Base-by-base conservation (phyloP, 2,888 invertebrate genomes). In the Pterostichus niger region DNA sequence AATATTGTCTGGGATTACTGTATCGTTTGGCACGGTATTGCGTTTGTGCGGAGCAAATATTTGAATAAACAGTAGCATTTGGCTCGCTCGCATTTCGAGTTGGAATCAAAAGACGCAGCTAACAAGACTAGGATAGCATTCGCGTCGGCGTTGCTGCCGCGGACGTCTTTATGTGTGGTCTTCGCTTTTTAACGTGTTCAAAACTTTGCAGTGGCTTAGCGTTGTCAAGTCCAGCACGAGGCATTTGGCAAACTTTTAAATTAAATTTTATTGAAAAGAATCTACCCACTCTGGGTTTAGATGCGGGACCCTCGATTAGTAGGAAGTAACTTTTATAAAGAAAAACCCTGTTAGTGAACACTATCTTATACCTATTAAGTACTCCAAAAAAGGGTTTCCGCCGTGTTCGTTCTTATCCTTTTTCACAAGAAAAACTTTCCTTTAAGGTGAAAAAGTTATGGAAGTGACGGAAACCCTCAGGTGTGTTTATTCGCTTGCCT, bases 281-380 rank as follows among this genome's bases (percentile, higher is more conserved):
- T 82, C 82, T 54, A 81, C 71, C 73, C 73, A 81, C 73, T 81
- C 73, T 40, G 71, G 78, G 78, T 59, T 56, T 61, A 59, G 81
- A 71, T 81, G 56, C 81, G 81, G 54, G 24, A 54, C 15, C 73
- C 81, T 71, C 81, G 75, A 75, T 82, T 82, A 82, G 76, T 56
- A 59, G 49, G 46, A 76, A 61, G 75, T 75, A 82, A 82, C 82
- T 82, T 82, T 82, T 82, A 76, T 82, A 82, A 82, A 82, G 61
- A 68, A 59, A 73, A 82, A 82, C 81, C 59, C 81, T 82, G 81
- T 82, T 82, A 82, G 73, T 73, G 81, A 73, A 82, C 75, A 82
- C 82, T 82, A 82, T 82, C 82, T 82, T 82, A 75, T 82, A 82
- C 82, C 75, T 76, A 82, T 82, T 82, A 82, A 82, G 82, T 82